Evolutionary conservation across 2,888 invertebrate species (phyloP), one percentile per base, ranked within the genome.

Genomic region (Trichacis sp.): DNA sequence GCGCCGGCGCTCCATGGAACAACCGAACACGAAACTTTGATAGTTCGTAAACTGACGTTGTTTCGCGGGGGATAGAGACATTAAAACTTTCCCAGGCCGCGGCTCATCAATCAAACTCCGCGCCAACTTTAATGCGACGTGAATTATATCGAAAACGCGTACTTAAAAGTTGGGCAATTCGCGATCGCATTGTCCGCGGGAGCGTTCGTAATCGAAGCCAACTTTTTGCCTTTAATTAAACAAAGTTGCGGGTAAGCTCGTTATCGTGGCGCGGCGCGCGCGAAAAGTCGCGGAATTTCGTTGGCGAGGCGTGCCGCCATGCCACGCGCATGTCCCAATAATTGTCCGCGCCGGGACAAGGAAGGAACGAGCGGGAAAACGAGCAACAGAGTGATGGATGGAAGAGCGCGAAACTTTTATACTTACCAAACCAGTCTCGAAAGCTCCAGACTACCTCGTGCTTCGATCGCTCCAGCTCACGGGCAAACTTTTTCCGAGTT

Each of bases 221-320:
- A 11, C 33, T 33, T n/a, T n/a, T 3, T 2, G 33, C 8, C n/a
- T 33, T 33, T 33, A 33, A 33, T 40, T 40, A 12, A 4, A 15
- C 40, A 40, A 15, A 40, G 12, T 36, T 36, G 14, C n/a, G n/a
- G n/a, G n/a, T n/a, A n/a, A n/a, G n/a, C 6, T 42, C 4, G 42
- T 9, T 6, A 15, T 9, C 45, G 45, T 9, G 20, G 42, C 8
- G 48, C 59, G 58, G 50, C 68, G 65, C 24, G 61, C 68, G 67
- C 62, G 47, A 60, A 64, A 56, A 55, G 9, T 14, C 18, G 42
- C 38, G 42, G 30, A 47, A 47, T 36, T 38, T 50, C 49, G 51
- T 74, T 73, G 70, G 60, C 73, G 72, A 74, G 74, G 70, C 74
- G 71, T 69, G 74, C 73, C 75, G 76, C 80, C 79, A 80, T 79